These are phyloP conservation scores for Diprion similis DNA, from an alignment of 1,140 invertebrate species.

Conservation along the genomic window DNA sequence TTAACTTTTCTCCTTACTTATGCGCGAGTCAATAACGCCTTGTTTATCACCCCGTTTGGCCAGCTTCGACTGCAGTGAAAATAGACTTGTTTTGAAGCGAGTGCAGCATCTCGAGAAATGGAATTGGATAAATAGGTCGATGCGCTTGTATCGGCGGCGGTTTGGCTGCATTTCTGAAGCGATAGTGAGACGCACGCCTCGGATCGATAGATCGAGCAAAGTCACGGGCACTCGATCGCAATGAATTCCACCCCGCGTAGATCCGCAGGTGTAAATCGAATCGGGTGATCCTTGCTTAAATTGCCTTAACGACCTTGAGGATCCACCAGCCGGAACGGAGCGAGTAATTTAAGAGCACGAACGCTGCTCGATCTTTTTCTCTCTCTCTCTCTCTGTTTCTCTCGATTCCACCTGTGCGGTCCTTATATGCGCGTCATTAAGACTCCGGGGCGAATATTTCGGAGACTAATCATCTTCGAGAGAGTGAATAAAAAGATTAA, in stretches of 20 bases:
- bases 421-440: too few relatives aligned
- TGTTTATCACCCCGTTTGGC: neutral
- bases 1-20: conserved; percentile 53
- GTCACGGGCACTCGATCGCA: too few relatives aligned
- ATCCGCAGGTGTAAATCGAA: neutral
- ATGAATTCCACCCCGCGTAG: neutral
- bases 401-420: neutral
- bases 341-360: too few relatives aligned
- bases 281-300: neutral
- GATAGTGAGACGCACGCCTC: neutral
- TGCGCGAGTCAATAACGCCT: conserved; percentile 25
- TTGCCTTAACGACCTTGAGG: neutral
- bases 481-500: too few relatives aligned
- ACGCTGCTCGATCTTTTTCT: neutral
- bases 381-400: neutral
- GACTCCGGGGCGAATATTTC: too few relatives aligned
- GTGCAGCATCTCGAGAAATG: conserved; percentile 33
- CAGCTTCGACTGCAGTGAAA: neutral
- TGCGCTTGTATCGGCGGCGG: neutral
- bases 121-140: conserved; percentile 7
- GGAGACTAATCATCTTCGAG: too few relatives aligned
- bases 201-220: too few relatives aligned
- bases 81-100: conserved; percentile 25
- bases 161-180: conserved; percentile 1
- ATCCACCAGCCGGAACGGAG: neutral